Evolutionary conservation across 2,797 vertebrate genomes (phyloP).

Genomic region (Oryzias sinensis): DNA sequence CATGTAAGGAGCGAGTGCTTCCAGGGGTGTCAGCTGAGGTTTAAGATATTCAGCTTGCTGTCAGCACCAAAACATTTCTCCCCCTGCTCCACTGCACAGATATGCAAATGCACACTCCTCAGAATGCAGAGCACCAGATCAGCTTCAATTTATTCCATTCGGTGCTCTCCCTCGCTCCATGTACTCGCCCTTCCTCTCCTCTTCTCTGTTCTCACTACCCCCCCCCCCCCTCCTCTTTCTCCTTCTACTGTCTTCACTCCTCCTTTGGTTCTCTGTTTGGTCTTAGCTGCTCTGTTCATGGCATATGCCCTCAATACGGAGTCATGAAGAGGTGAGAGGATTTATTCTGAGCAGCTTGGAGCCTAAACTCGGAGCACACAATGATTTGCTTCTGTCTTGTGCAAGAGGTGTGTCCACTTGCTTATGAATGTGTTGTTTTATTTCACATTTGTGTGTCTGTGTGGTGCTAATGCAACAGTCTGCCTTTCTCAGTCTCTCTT

Average conservation of each 20-base stretch:
- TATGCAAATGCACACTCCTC: slow-evolving; percentile 81
- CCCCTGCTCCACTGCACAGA: slow-evolving; percentile 81
- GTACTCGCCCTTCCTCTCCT: slow-evolving; percentile 41
- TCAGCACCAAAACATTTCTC: slow-evolving; percentile 83
- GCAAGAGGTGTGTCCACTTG: slow-evolving; percentile 32
- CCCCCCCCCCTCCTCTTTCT: slow-evolving; percentile 5
- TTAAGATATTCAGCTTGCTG: slow-evolving; percentile 81
- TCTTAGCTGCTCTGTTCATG: slow-evolving; percentile 57
- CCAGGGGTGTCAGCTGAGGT: slow-evolving; percentile 74
- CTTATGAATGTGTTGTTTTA: slow-evolving; percentile 7
- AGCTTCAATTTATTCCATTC: slow-evolving; percentile 81
- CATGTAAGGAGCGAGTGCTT: slow-evolving; percentile 63
- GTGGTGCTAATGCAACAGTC: slow-evolving; percentile 35
- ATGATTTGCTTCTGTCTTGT: slow-evolving; percentile 44
- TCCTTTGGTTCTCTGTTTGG: slow-evolving; percentile 69
- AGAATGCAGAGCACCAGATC: slow-evolving; percentile 81
- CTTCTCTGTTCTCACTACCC: slow-evolving; percentile 44
- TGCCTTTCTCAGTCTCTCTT: slow-evolving; percentile 32
- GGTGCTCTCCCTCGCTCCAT: slow-evolving; percentile 54
- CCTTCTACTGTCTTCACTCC: slow-evolving; percentile 41
- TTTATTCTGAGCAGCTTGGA: slow-evolving; percentile 49
- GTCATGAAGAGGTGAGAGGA: slow-evolving; percentile 53
- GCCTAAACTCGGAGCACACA: slow-evolving; percentile 41
- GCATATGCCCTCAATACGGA: slow-evolving; percentile 63
- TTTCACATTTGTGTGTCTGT: slow-evolving; percentile 22